Evolutionary conservation across 1,140 invertebrate genomes (phyloP).

Genomic region (Ceratosolen fusciceps): DNA sequence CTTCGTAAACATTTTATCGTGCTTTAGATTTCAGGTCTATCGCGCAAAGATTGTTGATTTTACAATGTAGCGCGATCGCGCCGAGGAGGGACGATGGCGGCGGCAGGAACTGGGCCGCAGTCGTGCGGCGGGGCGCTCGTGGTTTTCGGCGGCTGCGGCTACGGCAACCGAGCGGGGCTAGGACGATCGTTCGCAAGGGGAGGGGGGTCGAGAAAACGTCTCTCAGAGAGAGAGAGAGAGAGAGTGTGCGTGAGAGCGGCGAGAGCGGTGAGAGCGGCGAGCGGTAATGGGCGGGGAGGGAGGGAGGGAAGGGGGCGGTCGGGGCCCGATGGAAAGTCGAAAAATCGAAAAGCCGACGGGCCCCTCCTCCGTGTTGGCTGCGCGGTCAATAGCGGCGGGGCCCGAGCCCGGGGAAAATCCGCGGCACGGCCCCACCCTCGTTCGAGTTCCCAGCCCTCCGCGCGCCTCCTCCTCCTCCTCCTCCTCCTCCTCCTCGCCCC

Average conservation of each 20-base stretch:
- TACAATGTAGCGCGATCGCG: not conserved
- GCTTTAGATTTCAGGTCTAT: conserved; percentile 22
- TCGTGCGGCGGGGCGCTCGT: not conserved
- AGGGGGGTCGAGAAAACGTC: too few species aligned
- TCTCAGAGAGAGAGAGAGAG: too few species aligned
- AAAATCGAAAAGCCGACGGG: not conserved
- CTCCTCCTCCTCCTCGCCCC: not conserved
- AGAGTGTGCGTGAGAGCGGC: too few species aligned
- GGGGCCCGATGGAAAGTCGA: not conserved
- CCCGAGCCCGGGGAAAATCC: not conserved
- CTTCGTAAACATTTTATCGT: conserved; percentile 16
- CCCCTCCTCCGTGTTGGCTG: not conserved
- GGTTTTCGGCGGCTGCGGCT: too few species aligned
- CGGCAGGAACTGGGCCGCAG: too few species aligned
- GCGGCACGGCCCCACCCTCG: too few species aligned
- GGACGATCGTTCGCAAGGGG: too few species aligned
- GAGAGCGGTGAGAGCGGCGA: too few species aligned
- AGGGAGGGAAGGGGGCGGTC: not conserved
- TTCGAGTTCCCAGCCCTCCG: not conserved
- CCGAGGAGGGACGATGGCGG: not conserved
- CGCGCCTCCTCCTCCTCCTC: not conserved
- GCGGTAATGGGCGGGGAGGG: not conserved
- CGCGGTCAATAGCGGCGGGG: not conserved
- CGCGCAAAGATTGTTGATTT: conserved; percentile 9
- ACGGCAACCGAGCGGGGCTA: too few species aligned